These are phyloP conservation scores for Cephalopterus ornatus DNA, from an alignment of 2,113 vertebrate species.

Conservation along the genomic window DNA sequence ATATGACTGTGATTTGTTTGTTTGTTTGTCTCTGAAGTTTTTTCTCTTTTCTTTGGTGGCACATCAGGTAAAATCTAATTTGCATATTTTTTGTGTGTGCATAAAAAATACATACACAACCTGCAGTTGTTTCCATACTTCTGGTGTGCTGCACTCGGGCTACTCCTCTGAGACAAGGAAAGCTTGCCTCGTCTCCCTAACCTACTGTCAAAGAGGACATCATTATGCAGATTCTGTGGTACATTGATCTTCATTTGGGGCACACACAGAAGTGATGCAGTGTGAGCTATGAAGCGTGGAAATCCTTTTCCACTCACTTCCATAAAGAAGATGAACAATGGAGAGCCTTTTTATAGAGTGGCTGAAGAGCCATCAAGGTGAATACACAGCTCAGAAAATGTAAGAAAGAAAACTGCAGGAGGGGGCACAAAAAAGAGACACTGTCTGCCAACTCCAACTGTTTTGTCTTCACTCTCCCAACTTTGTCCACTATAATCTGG, in stretches of 20 bases:
- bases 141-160: not conserved
- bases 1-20: not conserved
- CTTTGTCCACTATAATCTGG: constrained; percentile 6
- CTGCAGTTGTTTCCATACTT: constrained; percentile 22
- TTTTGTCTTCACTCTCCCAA: constrained; percentile 16
- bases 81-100: not conserved
- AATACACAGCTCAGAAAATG: not conserved
- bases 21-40: not conserved
- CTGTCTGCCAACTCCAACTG: not conserved
- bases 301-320: constrained; percentile 19
- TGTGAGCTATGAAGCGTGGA: not conserved
- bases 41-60: not conserved
- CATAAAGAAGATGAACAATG: not conserved
- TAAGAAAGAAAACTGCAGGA: not conserved
- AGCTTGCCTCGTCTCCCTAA: not conserved
- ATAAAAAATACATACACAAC: constrained; percentile 46
- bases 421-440: not conserved
- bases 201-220: not conserved
- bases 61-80: constrained; percentile 27
- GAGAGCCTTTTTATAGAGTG: not conserved
- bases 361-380: not conserved
- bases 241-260: not conserved
- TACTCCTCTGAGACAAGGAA: constrained; percentile 25
- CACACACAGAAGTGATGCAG: not conserved
- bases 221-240: not conserved